Conservation (phyloP, 2,113 vertebrate genomes). For the Pogona vitticeps region DNA sequence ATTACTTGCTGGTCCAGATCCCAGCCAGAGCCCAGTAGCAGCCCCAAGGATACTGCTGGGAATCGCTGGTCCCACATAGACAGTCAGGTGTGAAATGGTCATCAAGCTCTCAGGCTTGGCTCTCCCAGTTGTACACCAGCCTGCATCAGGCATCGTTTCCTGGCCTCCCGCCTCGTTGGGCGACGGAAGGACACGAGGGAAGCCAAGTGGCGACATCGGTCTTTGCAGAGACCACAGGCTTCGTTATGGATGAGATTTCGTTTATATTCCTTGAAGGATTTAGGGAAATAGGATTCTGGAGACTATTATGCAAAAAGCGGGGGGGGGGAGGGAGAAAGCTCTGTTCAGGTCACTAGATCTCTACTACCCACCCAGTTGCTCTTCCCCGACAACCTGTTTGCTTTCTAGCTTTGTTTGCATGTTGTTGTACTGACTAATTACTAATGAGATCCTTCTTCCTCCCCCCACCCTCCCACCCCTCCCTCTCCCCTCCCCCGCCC, state of each 20-base stretch:
- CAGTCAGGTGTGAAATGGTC: neutral
- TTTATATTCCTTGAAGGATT: neutral
- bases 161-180: neutral
- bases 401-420: constrained; percentile 55
- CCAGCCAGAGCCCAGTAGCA: no score
- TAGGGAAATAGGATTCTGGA: neutral
- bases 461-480: neutral
- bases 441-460: constrained; percentile 21
- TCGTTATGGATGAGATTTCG: no score
- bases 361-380: neutral
- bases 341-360: neutral
- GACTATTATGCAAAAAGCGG: no score
- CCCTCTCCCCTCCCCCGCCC: neutral
- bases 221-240: no score
- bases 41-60: no score
- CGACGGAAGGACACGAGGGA: no score
- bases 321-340: no score
- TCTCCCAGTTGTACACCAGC: no score
- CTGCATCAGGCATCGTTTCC: no score
- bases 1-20: no score
- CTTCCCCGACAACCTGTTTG: neutral
- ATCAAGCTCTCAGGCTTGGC: neutral
- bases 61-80: no score
- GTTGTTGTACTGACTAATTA: constrained; percentile 66
- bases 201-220: no score